phyloP scores from a whole-genome alignment of 1,140 invertebrate genomes.

The Anoplolepis gracilipes region DNA sequence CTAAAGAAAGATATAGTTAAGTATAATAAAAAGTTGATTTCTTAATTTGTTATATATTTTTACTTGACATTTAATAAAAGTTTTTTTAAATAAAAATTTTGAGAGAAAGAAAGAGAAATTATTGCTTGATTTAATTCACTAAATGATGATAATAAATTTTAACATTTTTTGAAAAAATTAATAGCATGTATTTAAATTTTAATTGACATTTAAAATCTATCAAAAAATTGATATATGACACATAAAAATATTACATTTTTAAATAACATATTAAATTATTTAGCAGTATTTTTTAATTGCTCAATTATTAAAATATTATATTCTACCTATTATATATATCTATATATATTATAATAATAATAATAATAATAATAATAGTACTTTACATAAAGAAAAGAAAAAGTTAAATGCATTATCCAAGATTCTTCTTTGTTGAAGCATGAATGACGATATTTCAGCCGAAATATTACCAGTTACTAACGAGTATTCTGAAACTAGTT shows the following conservation, averaged over 20 bases:
- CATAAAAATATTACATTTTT: not conserved
- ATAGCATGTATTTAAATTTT: too few relatives aligned
- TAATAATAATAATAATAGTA: not conserved
- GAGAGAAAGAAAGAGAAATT: too few relatives aligned
- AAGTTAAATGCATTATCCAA: not conserved
- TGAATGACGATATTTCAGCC: not conserved
- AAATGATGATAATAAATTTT: not conserved
- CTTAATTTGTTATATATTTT: not conserved
- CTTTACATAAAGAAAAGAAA: not conserved
- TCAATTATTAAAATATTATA: not conserved
- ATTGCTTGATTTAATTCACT: not conserved
- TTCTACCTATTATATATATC: not conserved
- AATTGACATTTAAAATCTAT: too few relatives aligned
- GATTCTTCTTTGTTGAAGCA: not conserved
- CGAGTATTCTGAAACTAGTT: not conserved
- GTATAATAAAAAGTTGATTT: not conserved
- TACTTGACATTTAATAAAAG: not conserved
- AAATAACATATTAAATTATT: not conserved
- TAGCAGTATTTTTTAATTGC: not conserved
- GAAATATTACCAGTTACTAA: not conserved
- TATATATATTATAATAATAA: not conserved
- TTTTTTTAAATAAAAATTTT: conserved; percentile 15
- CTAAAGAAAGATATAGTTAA: not conserved
- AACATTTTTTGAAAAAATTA: too few relatives aligned
- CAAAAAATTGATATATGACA: too few relatives aligned